Evolutionary conservation across 2,888 invertebrate species (phyloP).

Genomic region (Eudasyphora cyanicolor): DNA sequence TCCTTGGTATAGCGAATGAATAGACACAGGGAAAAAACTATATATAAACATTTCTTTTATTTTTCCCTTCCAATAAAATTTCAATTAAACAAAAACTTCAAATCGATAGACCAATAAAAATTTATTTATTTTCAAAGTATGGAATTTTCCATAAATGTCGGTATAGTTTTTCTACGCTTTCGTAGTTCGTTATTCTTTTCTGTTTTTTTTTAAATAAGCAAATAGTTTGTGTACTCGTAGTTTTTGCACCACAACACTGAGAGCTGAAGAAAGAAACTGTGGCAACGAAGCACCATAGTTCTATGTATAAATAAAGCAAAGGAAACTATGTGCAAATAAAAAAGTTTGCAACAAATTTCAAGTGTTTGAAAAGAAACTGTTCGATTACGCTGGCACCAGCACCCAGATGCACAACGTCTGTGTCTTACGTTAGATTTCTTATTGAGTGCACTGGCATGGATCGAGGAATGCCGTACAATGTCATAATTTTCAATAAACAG

Average conservation of each 20-base stretch:
- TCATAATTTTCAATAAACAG: no score
- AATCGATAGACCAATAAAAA: slow-evolving; percentile 8
- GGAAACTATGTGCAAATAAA: slow-evolving; percentile 23
- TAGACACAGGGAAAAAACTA: no score
- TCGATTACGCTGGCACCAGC: neutral
- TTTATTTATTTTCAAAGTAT: slow-evolving; percentile 8
- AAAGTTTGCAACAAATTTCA: slow-evolving; percentile 23
- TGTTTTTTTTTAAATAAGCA: neutral
- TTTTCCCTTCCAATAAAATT: neutral
- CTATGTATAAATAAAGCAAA: neutral
- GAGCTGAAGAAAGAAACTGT: neutral
- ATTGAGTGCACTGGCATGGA: neutral
- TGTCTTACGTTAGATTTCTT: neutral
- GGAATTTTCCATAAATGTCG: neutral
- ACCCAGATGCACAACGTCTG: neutral
- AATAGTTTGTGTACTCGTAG: neutral
- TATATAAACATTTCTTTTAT: no score
- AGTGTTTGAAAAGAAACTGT: slow-evolving; percentile 33
- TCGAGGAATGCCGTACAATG: neutral
- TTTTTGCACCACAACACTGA: neutral
- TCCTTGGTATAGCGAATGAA: neutral
- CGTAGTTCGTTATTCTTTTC: neutral
- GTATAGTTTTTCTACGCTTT: neutral
- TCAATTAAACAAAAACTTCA: slow-evolving; percentile 20
- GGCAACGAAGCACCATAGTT: neutral